Conservation (phyloP, 2,113 vertebrate genomes). For the Odobenus rosmarus region DNA sequence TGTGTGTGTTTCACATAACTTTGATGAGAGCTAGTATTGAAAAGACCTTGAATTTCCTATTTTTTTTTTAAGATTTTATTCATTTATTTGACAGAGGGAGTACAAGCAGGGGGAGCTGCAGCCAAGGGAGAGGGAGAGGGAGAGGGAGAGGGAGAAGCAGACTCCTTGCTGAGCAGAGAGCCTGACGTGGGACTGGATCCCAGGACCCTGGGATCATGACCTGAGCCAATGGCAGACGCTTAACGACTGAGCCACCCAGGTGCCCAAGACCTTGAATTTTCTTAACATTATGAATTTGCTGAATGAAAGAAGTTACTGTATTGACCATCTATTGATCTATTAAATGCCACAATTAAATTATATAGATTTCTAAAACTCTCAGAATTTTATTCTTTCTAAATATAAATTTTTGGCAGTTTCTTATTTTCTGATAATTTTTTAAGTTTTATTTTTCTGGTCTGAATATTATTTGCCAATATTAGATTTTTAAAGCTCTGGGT, state of each 20-base stretch:
- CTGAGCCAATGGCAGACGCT: no score
- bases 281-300: neutral
- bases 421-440: conserved; percentile 41
- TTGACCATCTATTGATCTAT: neutral
- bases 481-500: neutral
- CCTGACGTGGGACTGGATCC: no score
- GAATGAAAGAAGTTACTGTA: neutral
- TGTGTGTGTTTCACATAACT: neutral
- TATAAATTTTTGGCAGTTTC: neutral
- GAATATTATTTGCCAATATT: conserved; percentile 23
- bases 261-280: neutral
- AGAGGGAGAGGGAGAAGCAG: no score
- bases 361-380: neutral
- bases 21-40: neutral
- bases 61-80: no score
- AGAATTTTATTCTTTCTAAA: neutral
- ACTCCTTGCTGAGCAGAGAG: no score
- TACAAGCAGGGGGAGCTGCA: no score
- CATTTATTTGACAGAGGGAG: no score
- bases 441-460: neutral
- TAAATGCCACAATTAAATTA: neutral
- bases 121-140: no score
- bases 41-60: neutral
- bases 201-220: no score
- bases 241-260: no score